Base-by-base conservation (phyloP, 2,113 vertebrate genomes). In the Chionis minor region DNA sequence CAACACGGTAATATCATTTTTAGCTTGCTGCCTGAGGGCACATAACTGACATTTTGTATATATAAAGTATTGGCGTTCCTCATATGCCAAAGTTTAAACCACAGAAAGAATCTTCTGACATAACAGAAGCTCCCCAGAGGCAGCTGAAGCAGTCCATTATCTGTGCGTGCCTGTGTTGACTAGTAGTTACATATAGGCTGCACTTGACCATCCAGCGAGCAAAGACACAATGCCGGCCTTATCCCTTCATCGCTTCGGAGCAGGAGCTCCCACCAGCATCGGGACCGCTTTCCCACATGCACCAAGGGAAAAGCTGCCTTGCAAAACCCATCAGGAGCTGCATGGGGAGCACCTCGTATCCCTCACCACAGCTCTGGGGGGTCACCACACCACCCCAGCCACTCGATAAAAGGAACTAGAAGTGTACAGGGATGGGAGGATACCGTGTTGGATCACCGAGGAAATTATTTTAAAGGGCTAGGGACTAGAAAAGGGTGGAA, bases 71-170 rank as follows among this genome's bases (percentile, higher is more conserved):
- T 97, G 96, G 93, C 77, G 30, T 95, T 95, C 94, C 77, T 96
- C 96, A 97, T 97, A 97, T 97, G 97, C 96, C 97, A 97, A 96
- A 97, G 97, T 97, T 97, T 97, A 97, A 97, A 97, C 97, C 97
- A 96, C 96, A 97, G 92, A 92, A 97, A 82, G 92, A 97, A 96
- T 94, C 94, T 96, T 96, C 95, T 96, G 96, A 92, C 83, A 96
- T 92, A 91, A 95, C 96, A 97, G 96, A 97, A 95, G 92, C 81
- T 96, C 91, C 80, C 85, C 67, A 86, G 89, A 96, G 95, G 93
- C 97, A 88, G 89, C 91, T 97, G 90, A 96, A 97, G 96, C 14
- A 5, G 83, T 77, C 93, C 90, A 90, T 96, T 97, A 97, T 97
- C 93, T 92, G 33, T 96, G 87, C 10, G 2, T 96, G 95, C 63